Conservation (phyloP, 2,888 invertebrate genomes). For the Villa cingulata region DNA sequence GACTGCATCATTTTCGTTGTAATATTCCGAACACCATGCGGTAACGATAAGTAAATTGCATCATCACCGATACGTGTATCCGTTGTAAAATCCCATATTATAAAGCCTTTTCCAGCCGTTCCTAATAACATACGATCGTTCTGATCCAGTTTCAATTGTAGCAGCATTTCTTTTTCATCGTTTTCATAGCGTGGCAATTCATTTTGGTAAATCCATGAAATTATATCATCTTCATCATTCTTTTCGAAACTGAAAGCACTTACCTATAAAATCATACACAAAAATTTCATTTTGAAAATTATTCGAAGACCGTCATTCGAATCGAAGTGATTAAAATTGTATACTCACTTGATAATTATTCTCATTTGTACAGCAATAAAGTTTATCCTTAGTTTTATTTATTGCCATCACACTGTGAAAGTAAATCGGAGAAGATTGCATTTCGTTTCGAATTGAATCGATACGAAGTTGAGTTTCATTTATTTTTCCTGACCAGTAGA, state of each 20-base stretch:
- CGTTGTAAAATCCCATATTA: conserved; percentile 63
- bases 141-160: conserved; percentile 72
- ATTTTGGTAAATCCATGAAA: conserved; percentile 46
- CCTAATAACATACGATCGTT: conserved; percentile 70
- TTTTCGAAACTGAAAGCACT: conserved; percentile 22
- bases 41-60: conserved; percentile 55
- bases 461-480: conserved; percentile 61
- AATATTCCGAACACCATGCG: conserved; percentile 84
- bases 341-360: conserved; percentile 43
- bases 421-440: conserved; percentile 19
- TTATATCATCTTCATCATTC: conserved; percentile 18
- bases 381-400: conserved; percentile 47
- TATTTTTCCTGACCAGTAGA: conserved; percentile 71
- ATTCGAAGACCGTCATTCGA: no score
- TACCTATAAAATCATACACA: conserved; percentile 14
- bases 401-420: conserved; percentile 47
- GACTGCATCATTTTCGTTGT: conserved; percentile 81
- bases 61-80: conserved; percentile 35
- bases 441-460: conserved; percentile 40
- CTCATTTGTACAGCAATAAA: conserved; percentile 58
- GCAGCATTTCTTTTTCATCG: conserved; percentile 58
- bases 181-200: conserved; percentile 52
- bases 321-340: no score
- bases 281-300: neutral
- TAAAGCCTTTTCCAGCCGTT: conserved; percentile 70